A percentile compares a stretch with the other conserved stretches of the same genome.
Conservation (phyloP, 2,113 vertebrate genomes). For the Lanius collurio region DNA sequence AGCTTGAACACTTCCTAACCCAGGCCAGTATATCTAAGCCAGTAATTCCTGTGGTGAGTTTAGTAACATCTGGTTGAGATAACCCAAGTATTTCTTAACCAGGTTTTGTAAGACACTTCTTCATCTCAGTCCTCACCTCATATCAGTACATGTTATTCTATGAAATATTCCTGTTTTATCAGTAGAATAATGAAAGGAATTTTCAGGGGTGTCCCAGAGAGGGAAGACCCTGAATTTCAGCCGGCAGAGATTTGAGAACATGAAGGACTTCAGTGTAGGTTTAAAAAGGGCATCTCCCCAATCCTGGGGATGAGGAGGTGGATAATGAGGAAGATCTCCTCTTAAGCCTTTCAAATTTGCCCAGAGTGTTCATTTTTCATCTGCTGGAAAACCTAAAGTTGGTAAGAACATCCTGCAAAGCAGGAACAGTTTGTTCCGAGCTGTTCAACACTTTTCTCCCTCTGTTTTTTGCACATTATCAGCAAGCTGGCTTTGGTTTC, state of each 20-base stretch:
- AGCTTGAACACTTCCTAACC: background rate
- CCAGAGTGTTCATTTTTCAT: background rate
- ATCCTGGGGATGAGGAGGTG: background rate
- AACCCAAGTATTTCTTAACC: background rate
- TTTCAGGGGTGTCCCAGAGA: background rate
- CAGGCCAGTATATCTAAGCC: background rate
- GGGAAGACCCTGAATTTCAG: background rate
- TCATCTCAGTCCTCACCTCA: background rate
- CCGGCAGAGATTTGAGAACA: background rate
- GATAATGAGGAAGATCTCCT: background rate
- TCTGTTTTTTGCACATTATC: background rate
- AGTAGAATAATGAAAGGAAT: conserved; percentile 2
- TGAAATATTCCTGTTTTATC: conserved; percentile 3
- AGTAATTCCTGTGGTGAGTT: conserved; percentile 19
- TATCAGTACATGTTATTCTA: background rate
- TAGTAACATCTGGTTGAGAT: conserved; percentile 10
- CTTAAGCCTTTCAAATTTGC: background rate
- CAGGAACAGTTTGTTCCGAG: background rate
- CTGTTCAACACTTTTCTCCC: background rate
- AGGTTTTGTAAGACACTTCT: conserved; percentile 9
- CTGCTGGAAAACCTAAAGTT: background rate
- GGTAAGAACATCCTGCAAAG: background rate
- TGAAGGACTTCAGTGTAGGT: background rate
- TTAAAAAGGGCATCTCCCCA: background rate
- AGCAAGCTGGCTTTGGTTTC: background rate